Evolutionary conservation across 2,113 vertebrate genomes (phyloP), one percentile per base, ranked within the genome.

Genomic region (Macaca mulatta): DNA sequence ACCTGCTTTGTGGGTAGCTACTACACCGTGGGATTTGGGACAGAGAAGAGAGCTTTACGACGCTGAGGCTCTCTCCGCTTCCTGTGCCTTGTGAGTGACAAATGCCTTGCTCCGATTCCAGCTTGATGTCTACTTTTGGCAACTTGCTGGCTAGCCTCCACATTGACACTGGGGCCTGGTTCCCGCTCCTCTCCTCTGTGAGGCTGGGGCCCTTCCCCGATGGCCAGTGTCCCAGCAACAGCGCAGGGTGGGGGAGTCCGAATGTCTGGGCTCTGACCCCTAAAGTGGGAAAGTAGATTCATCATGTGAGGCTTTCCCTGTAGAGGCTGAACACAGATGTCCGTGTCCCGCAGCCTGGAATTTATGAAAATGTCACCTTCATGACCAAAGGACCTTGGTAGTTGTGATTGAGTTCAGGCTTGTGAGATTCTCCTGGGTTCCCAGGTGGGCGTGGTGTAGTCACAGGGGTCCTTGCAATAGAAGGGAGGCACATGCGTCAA

Each of bases 11-110:
- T 64, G 61, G 27, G 61, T 32, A 64, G 27, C 22, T 32, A n/a
- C 32, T 22, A 2, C 61, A 55, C 35, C 32, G 0, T 3, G 83
- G 32, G 32, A 16, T 43, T 35, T 3, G 32, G 64, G 32, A 12
- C 22, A 11, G 35, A 64, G 32, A 67, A 16, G 16, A 1, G 16
- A 43, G 3, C 12, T 1, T 5, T 1, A 14, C 7, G 13, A 86
- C 1, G 0, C 45, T 4, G 20, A 25, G 0, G 2, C 32, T 6
- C 4, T 14, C 61, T 0, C 20, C 0, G 3, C 27, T 25, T 86
- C 64, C 45, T 27, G 45, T 6, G 8, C 16, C 61, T 27, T 14
- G 14, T 6, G 35, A n/a, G 32, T 69, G 67, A 69, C 16, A 64
- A 30, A 32, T 12, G 61, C 12, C 27, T 64, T 64, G 61, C 27